phyloP scores from a whole-genome alignment of 2,888 invertebrate species.

The Mechanitis messenoides region DNA sequence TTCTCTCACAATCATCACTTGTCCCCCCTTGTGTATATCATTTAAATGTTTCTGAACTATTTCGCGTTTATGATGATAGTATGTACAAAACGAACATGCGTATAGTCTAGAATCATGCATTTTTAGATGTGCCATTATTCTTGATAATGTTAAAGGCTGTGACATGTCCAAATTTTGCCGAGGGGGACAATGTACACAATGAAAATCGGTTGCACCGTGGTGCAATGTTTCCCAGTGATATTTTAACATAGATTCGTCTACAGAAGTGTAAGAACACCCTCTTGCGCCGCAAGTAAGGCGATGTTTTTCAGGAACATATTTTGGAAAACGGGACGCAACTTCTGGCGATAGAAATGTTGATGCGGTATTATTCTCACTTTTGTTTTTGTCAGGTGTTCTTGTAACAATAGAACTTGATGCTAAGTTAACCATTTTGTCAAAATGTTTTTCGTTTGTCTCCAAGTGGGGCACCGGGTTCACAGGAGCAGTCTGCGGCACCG shows the following conservation, averaged over 20 bases:
- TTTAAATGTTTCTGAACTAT: slow-evolving; percentile 81
- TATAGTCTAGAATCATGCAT: slow-evolving; percentile 84
- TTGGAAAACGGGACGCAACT: slow-evolving; percentile 52
- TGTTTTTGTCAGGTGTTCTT: slow-evolving; percentile 39
- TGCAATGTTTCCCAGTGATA: slow-evolving; percentile 85
- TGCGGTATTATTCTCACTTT: slow-evolving; percentile 24
- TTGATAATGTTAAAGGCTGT: slow-evolving; percentile 71
- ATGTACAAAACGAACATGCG: slow-evolving; percentile 82
- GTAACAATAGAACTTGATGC: slow-evolving; percentile 80
- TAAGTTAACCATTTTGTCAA: slow-evolving; percentile 90
- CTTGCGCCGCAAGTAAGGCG: slow-evolving; percentile 84
- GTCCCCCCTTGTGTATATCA: slow-evolving; percentile 76
- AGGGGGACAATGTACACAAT: slow-evolving; percentile 84
- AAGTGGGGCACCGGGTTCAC: slow-evolving; percentile 90
- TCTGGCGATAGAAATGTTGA: slow-evolving; percentile 39
- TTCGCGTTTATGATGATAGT: slow-evolving; percentile 78
- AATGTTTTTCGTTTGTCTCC: slow-evolving; percentile 86
- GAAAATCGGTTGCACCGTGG: slow-evolving; percentile 74
- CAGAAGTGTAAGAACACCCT: slow-evolving; percentile 82
- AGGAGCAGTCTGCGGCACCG: slow-evolving; percentile 81
- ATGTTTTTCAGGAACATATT: slow-evolving; percentile 69
- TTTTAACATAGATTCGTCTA: slow-evolving; percentile 82
- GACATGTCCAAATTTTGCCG: slow-evolving; percentile 68
- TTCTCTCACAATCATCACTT: slow-evolving; percentile 57
- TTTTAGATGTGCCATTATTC: slow-evolving; percentile 83